Evolutionary conservation across 2,797 vertebrate genomes (phyloP), one percentile per base, ranked within the genome.

Genomic region (Loriculus beryllinus): DNA sequence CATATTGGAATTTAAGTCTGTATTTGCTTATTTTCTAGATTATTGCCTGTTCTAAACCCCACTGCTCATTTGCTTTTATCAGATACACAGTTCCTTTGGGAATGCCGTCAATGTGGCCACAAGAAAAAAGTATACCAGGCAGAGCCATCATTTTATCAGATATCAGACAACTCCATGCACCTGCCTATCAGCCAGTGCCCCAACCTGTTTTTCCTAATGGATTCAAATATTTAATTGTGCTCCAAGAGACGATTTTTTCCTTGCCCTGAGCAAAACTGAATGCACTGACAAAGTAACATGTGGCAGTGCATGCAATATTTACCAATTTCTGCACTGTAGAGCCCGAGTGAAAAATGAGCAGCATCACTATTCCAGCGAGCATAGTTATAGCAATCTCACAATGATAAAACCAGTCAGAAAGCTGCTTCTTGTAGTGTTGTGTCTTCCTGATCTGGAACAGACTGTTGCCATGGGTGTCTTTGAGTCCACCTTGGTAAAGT

Each of bases 21-120:
- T 67, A 70, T 89, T 92, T 84, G 22, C 62, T 83, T 92, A 62
- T 87, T 91, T 90, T 21, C 37, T 88, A 51, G 74, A 33, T 92
- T 94, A 90, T 40, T 83, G 35, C 37, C 45, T 86, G 22, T 76
- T 94, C 2, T 7, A 79, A 93, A 35, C 42, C 42, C 13, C 43
- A 35, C 43, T 86, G 51, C 33, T 83, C 23, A 25, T 81, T 81
- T 83, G 42, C 65, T 96, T 93, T 63, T 45, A 48, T 70, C 67
- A 78, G 47, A 51, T 37, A 62, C 9, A n/a, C 9, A 35, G 22
- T 52, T 82, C 25, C 18, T 37, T 56, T 76, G 52, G 40, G 19
- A 35, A 31, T 39, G 79, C 20, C 7, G 17, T 4, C 40, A 70
- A 4, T 56, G 49, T 40, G 17, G 22, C 81, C 49, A 54, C 43